A percentile compares a stretch with the other conserved stretches of the same genome.
phyloP scores from a whole-genome alignment of 2,113 vertebrate species.

The Sphyrna mokarran region DNA sequence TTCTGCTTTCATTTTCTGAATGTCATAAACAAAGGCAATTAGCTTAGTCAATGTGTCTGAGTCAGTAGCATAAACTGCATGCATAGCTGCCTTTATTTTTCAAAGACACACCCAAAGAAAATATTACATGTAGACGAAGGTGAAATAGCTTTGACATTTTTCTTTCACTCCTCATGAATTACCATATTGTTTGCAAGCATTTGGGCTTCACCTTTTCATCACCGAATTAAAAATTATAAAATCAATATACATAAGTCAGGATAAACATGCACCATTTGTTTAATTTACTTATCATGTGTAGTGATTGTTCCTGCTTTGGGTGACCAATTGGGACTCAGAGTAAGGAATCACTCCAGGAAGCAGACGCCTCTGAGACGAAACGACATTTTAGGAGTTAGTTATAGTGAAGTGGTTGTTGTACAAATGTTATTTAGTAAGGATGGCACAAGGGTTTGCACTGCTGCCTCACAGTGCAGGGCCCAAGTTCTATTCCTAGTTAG shows the following conservation, averaged over 20 bases:
- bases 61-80: background rate
- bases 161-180: background rate
- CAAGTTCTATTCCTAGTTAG: too few species aligned
- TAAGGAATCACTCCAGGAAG: too few species aligned
- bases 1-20: conserved; percentile 6
- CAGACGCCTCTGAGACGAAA: too few species aligned
- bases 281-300: background rate
- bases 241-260: background rate
- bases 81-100: background rate
- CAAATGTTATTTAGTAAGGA: too few species aligned
- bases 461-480: too few species aligned
- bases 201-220: background rate
- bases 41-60: background rate
- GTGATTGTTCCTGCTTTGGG: too few species aligned
- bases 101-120: background rate
- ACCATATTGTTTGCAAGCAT: background rate
- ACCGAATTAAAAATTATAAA: background rate
- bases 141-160: background rate
- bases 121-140: background rate
- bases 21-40: background rate
- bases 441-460: too few species aligned
- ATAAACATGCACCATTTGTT: background rate
- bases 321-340: too few species aligned
- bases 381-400: too few species aligned
- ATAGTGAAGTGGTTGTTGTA: too few species aligned